These are phyloP conservation scores for Acanthornis magna DNA, from an alignment of 2,797 vertebrate genomes.

Conservation along the genomic window DNA sequence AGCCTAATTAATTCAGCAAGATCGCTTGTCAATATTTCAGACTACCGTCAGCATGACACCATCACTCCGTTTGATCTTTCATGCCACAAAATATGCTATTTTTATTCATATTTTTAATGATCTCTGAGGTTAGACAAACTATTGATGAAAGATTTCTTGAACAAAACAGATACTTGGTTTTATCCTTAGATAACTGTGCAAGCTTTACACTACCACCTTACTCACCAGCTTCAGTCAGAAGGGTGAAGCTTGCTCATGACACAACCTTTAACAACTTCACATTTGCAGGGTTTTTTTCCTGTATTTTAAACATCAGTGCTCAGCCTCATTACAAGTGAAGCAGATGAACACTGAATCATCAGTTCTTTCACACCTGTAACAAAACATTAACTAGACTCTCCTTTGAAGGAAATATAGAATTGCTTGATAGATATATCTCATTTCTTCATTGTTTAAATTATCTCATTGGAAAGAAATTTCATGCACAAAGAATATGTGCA, in stretches of 20 bases:
- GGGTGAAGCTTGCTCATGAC: neutral
- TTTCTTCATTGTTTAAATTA: conserved; percentile 49
- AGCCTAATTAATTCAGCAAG: conserved; percentile 19
- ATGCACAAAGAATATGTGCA: neutral
- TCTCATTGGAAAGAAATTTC: conserved; percentile 36
- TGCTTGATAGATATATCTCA: neutral
- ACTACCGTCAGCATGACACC: neutral
- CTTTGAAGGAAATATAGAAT: neutral
- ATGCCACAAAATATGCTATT: neutral
- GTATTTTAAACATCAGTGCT: neutral
- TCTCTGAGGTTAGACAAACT: neutral
- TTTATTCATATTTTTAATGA: conserved; percentile 26
- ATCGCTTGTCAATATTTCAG: conserved; percentile 14
- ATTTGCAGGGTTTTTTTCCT: neutral
- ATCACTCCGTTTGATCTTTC: neutral
- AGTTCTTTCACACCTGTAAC: conserved; percentile 11
- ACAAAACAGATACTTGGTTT: conserved; percentile 9
- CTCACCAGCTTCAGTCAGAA: neutral
- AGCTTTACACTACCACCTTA: neutral
- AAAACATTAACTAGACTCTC: neutral
- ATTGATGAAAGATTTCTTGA: neutral
- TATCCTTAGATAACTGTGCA: neutral
- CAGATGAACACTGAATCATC: neutral
- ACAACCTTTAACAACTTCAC: neutral
- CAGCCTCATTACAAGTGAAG: neutral